These are phyloP conservation scores for Callopanchax toddi DNA, from an alignment of 2,113 vertebrate species.

Conservation along the genomic window DNA sequence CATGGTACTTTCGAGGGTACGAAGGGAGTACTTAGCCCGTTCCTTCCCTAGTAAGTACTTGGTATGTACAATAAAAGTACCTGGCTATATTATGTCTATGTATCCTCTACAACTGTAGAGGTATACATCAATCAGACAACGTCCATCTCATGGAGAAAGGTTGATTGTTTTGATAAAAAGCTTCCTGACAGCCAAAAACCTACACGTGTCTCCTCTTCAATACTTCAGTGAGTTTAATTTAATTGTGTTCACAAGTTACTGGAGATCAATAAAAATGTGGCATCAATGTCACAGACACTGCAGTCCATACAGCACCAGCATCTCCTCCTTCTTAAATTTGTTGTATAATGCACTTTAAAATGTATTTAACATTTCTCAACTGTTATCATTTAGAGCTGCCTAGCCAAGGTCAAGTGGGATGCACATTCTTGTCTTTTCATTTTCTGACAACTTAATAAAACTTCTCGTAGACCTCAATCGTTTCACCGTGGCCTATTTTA, in stretches of 20 bases:
- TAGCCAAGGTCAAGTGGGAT: slow-evolving; percentile 48
- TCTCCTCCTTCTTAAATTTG: neutral
- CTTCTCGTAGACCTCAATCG: slow-evolving; percentile 34
- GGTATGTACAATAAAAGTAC: no score
- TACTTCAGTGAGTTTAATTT: neutral
- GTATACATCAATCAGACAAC: no score
- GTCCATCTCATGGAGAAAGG: no score
- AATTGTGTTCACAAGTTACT: neutral
- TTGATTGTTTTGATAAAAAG: no score
- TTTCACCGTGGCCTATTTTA: slow-evolving; percentile 39
- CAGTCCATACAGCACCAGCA: neutral
- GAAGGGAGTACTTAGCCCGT: no score
- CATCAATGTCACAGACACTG: neutral
- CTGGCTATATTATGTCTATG: no score
- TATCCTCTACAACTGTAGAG: no score
- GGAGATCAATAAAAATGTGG: slow-evolving; percentile 9
- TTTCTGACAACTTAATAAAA: slow-evolving; percentile 70
- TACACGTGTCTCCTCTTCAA: neutral
- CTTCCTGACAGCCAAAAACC: no score
- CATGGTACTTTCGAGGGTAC: no score
- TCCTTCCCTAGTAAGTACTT: no score
- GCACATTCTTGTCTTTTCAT: slow-evolving; percentile 32
- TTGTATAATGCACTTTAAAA: slow-evolving; percentile 2
- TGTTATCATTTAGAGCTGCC: slow-evolving; percentile 26
- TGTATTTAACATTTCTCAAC: slow-evolving; percentile 9